phyloP scores from a whole-genome alignment of 2,888 invertebrate species.

The Rhamnusium bicolor region DNA sequence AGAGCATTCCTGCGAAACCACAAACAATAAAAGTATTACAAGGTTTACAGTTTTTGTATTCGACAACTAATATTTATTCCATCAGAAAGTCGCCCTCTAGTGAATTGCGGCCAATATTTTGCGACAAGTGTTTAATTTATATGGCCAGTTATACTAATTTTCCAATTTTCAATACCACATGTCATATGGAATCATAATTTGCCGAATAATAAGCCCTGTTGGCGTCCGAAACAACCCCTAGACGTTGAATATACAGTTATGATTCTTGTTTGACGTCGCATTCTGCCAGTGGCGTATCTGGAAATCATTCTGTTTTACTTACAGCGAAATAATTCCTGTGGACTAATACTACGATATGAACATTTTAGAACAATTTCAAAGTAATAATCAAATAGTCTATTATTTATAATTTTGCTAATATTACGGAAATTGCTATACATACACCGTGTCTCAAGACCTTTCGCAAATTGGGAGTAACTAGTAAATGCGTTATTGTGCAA shows the following conservation, averaged over 20 bases:
- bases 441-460: too few relatives aligned
- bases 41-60: neutral
- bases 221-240: slow-evolving; percentile 22
- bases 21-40: slow-evolving; percentile 17
- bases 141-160: slow-evolving; percentile 55
- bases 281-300: slow-evolving; percentile 36
- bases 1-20: slow-evolving; percentile 3
- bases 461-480: too few relatives aligned
- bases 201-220: slow-evolving; percentile 48
- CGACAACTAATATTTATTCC: slow-evolving; percentile 3
- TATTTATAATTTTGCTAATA: too few relatives aligned
- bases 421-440: too few relatives aligned
- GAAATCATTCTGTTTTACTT: too few relatives aligned
- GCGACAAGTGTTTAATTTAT: slow-evolving; percentile 46
- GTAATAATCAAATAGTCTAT: too few relatives aligned
- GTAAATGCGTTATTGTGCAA: too few relatives aligned
- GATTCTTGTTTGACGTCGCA: slow-evolving; percentile 31
- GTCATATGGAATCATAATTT: slow-evolving; percentile 58
- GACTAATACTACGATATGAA: too few relatives aligned
- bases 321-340: too few relatives aligned
- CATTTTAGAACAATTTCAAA: too few relatives aligned
- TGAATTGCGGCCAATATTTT: slow-evolving; percentile 12
- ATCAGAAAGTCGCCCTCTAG: slow-evolving; percentile 8
- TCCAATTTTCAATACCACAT: slow-evolving; percentile 58
- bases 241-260: slow-evolving; percentile 26